phyloP scores from a whole-genome alignment of 2,113 vertebrate species.

The Entelurus aequoreus region DNA sequence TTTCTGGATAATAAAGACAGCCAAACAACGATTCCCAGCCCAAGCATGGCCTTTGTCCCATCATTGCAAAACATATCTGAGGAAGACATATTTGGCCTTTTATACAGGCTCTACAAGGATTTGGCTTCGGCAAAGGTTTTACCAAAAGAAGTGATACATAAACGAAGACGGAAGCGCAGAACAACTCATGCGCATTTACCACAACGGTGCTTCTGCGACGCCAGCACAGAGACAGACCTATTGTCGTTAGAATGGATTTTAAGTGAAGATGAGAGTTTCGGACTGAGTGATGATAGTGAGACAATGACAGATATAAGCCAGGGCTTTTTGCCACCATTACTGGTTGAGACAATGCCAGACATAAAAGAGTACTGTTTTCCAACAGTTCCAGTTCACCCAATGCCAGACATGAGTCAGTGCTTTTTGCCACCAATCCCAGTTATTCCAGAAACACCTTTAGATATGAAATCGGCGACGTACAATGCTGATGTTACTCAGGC shows the following conservation, averaged over 20 bases:
- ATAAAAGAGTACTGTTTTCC: no score
- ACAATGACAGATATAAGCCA: background rate
- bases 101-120: constrained; percentile 1
- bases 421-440: no score
- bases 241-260: background rate
- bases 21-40: background rate
- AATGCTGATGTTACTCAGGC: background rate
- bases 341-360: no score
- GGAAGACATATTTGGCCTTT: constrained; percentile 1
- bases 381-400: no score
- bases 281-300: no score
- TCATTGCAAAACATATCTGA: constrained; percentile 6
- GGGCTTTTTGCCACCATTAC: background rate
- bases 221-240: background rate
- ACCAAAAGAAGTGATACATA: background rate
- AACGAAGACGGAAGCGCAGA: background rate
- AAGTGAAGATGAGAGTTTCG: background rate
- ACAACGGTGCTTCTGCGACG: background rate
- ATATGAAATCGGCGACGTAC: background rate
- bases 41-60: background rate
- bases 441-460: background rate
- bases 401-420: no score
- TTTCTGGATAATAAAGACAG: constrained; percentile 1
- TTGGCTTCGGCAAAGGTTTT: constrained; percentile 3
- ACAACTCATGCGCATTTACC: no score